Percentiles rank a stretch among this genome's conserved stretches.
These are phyloP conservation scores for Epinephelus awoara DNA, from an alignment of 2,797 vertebrate species.

Conservation along the genomic window DNA sequence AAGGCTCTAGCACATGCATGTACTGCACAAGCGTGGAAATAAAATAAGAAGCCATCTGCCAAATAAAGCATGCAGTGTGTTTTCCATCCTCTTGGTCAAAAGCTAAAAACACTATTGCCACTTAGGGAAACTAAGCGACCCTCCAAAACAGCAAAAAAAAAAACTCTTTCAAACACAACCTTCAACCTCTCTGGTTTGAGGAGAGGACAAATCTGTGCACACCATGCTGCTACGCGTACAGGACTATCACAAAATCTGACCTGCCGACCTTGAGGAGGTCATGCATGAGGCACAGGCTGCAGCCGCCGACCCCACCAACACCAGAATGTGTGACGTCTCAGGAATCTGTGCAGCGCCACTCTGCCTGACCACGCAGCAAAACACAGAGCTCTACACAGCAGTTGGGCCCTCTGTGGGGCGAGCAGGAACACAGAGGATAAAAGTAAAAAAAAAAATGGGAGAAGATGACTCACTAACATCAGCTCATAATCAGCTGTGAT, in stretches of 20 bases:
- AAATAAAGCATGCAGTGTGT: conserved; percentile 47
- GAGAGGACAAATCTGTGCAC: conserved; percentile 51
- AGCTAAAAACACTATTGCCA: conserved; percentile 36
- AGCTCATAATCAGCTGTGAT: neutral
- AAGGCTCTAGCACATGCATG: conserved; percentile 11
- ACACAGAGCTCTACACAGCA: conserved; percentile 17
- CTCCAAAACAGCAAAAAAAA: conserved; percentile 9
- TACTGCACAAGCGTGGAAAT: conserved; percentile 14
- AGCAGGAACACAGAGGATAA: conserved; percentile 1
- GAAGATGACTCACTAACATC: neutral
- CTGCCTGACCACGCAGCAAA: conserved; percentile 61
- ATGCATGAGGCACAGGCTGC: conserved; percentile 72
- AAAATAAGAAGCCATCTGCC: conserved; percentile 40
- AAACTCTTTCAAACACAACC: conserved; percentile 13
- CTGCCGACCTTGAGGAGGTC: conserved; percentile 72
- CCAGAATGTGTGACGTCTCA: conserved; percentile 75
- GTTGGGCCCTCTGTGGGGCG: conserved; percentile 4
- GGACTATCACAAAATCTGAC: conserved; percentile 80
- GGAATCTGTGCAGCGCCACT: conserved; percentile 68
- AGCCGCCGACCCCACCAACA: conserved; percentile 60
- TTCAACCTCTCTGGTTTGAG: conserved; percentile 32
- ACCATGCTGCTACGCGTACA: conserved; percentile 63
- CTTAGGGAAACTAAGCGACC: neutral
- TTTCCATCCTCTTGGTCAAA: conserved; percentile 33
- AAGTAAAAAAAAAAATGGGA: neutral